Evolutionary conservation across 2,888 invertebrate genomes (phyloP).

Genomic region (Drosophila algonquin): DNA sequence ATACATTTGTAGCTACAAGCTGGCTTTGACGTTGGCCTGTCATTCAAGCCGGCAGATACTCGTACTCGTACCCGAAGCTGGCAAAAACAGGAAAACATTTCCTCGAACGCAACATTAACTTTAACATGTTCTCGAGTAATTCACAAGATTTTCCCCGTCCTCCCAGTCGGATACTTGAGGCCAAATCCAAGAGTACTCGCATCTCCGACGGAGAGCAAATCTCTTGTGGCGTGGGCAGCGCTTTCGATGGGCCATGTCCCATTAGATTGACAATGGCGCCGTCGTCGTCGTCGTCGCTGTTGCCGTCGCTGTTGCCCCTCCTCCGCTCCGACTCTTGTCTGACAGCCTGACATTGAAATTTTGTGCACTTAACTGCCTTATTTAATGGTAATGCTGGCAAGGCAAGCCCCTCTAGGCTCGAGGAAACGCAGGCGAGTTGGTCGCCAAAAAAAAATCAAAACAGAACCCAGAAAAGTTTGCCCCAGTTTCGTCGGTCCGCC

Average conservation of each 20-base stretch:
- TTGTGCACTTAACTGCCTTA: conserved; percentile 55
- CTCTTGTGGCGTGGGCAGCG: conserved; percentile 43
- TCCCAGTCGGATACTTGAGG: conserved; percentile 7
- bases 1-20: conserved; percentile 67
- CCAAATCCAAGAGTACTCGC: conserved; percentile 4
- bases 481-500: conserved; percentile 45
- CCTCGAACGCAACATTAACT: conserved; percentile 44
- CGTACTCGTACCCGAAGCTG: conserved; percentile 8
- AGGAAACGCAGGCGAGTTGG: conserved; percentile 11
- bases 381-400: conserved; percentile 28
- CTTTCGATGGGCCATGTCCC: conserved; percentile 4
- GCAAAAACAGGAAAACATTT: conserved; percentile 68
- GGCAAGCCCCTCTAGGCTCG: conserved; percentile 38
- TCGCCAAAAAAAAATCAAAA: conserved; percentile 39
- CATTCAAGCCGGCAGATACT: conserved; percentile 49
- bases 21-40: conserved; percentile 66
- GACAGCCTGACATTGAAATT: conserved; percentile 56
- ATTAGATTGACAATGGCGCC: conserved; percentile 49
- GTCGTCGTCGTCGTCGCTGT: background rate
- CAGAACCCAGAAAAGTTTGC: conserved; percentile 65
- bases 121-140: conserved; percentile 52
- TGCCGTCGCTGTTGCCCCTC: background rate
- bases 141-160: conserved; percentile 42
- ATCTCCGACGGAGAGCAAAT: conserved; percentile 10
- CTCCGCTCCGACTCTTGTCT: background rate